phyloP scores from a whole-genome alignment of 2,113 vertebrate species.

The Indicator indicator region DNA sequence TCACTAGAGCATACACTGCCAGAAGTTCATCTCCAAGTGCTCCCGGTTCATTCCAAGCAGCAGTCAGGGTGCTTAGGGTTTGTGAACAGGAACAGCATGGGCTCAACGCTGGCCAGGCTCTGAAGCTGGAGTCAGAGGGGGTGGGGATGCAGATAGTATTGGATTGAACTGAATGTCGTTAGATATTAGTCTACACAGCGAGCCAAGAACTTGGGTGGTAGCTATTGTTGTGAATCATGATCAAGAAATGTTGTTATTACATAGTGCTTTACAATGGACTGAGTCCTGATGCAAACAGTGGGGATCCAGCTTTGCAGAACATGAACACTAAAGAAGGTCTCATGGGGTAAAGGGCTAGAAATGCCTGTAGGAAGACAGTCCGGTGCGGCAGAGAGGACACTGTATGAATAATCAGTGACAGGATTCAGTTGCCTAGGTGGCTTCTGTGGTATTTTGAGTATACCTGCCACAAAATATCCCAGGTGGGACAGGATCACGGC shows the following conservation, averaged over 20 bases:
- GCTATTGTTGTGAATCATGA: conserved; percentile 48
- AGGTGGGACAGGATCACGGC: neutral
- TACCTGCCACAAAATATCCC: neutral
- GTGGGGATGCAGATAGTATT: neutral
- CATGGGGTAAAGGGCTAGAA: neutral
- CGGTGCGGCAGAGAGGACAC: neutral
- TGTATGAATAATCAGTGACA: neutral
- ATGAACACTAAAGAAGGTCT: neutral
- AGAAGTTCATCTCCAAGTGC: conserved; percentile 40
- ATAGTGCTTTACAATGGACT: neutral
- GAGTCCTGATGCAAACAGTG: neutral
- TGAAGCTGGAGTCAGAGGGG: neutral
- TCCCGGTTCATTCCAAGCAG: conserved; percentile 26
- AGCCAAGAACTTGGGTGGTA: conserved; percentile 67
- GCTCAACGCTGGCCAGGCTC: neutral
- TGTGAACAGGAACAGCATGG: neutral
- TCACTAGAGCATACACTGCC: neutral
- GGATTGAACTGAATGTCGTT: neutral
- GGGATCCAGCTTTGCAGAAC: neutral
- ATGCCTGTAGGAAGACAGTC: neutral
- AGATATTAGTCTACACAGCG: neutral
- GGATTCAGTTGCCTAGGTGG: neutral
- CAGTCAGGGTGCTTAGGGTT: neutral
- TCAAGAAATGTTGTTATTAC: conserved; percentile 58
- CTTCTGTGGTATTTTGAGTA: neutral